A percentile compares a stretch with the other conserved stretches of the same genome.
Conservation (phyloP, 2,888 invertebrate species). For the Synanthedon andrenaeformis region DNA sequence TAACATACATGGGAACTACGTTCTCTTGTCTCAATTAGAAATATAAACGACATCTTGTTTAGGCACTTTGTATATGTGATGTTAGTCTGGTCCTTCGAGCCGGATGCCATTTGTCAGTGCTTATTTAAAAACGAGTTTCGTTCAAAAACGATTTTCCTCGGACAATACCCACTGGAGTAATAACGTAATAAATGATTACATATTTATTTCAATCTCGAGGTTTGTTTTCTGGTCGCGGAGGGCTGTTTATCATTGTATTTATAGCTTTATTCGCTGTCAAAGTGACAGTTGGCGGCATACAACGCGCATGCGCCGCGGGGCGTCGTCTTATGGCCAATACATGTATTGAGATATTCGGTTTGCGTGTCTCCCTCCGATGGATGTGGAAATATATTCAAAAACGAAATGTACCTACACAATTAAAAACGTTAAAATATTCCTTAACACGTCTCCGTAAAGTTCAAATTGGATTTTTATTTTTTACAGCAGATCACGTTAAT, state of each 20-base stretch:
- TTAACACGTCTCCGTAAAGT: neutral
- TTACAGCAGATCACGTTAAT: neutral
- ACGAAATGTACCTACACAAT: neutral
- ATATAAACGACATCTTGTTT: neutral
- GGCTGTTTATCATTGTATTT: conserved; percentile 30
- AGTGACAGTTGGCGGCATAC: conserved; percentile 22
- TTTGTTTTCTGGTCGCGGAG: conserved; percentile 23
- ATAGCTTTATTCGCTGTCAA: conserved; percentile 23
- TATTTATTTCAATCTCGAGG: conserved; percentile 36
- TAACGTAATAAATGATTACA: conserved; percentile 29
- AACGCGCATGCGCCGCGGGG: conserved; percentile 22
- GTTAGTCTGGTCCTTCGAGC: conserved; percentile 9
- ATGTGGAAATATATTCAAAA: neutral
- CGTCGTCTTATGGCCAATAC: conserved; percentile 15
- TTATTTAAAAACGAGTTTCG: conserved; percentile 5
- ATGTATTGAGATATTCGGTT: conserved; percentile 9
- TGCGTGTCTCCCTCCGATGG: conserved; percentile 6
- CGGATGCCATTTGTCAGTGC: conserved; percentile 10
- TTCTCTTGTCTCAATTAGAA: neutral
- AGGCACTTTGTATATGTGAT: neutral
- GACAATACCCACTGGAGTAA: conserved; percentile 19
- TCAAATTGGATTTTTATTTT: neutral
- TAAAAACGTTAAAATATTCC: neutral
- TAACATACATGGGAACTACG: neutral
- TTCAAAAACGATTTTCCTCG: conserved; percentile 6